Conservation (phyloP, 92 coral and sea anemone genomes). For the Phymanthus crucifer region DNA sequence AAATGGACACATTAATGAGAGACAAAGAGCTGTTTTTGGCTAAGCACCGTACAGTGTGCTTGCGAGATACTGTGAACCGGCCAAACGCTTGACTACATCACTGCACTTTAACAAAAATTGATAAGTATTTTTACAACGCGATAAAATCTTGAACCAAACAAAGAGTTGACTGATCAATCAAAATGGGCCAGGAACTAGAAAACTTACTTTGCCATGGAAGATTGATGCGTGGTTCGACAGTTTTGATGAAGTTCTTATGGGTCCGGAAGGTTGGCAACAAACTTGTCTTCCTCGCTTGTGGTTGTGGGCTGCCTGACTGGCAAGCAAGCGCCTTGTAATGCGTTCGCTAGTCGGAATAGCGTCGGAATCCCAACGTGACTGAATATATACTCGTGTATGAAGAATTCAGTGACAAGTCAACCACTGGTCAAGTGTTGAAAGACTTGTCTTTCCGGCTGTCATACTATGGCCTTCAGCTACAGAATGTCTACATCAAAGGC, state of each 20-base stretch:
- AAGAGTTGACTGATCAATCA: conserved; percentile 27
- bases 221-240: background rate
- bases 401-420: conserved; percentile 16
- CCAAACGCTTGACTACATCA: background rate
- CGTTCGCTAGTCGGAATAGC: conserved; percentile 3
- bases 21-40: background rate
- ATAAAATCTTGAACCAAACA: conserved; percentile 36
- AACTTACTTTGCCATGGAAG: conserved; percentile 19
- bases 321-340: background rate
- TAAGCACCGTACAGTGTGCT: background rate
- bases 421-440: conserved; percentile 18
- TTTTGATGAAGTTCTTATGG: background rate
- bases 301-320: too few relatives aligned
- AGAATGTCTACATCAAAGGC: conserved; percentile 19
- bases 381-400: background rate
- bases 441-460: conserved; percentile 31
- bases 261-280: too few relatives aligned
- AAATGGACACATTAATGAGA: too few relatives aligned
- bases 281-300: too few relatives aligned
- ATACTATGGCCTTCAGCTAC: background rate
- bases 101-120: background rate
- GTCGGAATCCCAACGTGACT: conserved; percentile 13
- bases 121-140: background rate
- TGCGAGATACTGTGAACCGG: background rate
- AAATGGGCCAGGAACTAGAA: background rate